Base-by-base conservation (phyloP, 1,140 invertebrate species). In the Coptotermes formosanus region DNA sequence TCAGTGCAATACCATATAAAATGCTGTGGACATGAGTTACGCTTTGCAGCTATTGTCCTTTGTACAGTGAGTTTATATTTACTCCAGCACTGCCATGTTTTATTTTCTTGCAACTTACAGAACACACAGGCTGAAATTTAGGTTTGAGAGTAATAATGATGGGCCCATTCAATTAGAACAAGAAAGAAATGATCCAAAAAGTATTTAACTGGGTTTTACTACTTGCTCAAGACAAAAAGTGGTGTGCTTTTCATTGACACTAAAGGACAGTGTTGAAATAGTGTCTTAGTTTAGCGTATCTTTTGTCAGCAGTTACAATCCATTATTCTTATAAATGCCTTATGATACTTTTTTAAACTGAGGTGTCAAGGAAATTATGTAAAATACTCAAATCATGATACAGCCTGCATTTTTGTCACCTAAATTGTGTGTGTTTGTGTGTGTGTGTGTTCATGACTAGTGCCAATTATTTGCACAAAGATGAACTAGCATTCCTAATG, bases 381-480 rank as follows among this genome's bases (percentile, higher is more conserved):
- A 84, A 84, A 19, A 52, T n/a, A n/a, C 44, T 16, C 16, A 25
- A 52, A 55, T n/a, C n/a, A 84, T 52, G 6, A 32, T 52, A 59
- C 30, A 55, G 30, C 83, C 52, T 52, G n/a, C 19, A 84, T 32
- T 32, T 84, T 52, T 84, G 30, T 52, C 45, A 75, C 9, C 64
- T n/a, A n/a, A n/a, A 75, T 75, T 75, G 83, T 84, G 83, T 84
- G 30, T 25, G n/a, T n/a, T 75, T 75, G 83, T 84, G 83, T 75
- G 83, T 84, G 83, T 83, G 83, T 84, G 83, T 84, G 83, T 84
- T 84, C 83, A 84, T 84, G 45, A 84, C 83, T 55, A 84, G 83
- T 84, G 83, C 83, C 83, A 84, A 84, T 45, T 84, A 52, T 45
- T 84, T 84, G 83, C 52, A 52, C 83, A 48, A 48, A 84, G 44